These are phyloP conservation scores for Tetramorium parvispinum DNA, from an alignment of 1,140 invertebrate species.

Conservation along the genomic window DNA sequence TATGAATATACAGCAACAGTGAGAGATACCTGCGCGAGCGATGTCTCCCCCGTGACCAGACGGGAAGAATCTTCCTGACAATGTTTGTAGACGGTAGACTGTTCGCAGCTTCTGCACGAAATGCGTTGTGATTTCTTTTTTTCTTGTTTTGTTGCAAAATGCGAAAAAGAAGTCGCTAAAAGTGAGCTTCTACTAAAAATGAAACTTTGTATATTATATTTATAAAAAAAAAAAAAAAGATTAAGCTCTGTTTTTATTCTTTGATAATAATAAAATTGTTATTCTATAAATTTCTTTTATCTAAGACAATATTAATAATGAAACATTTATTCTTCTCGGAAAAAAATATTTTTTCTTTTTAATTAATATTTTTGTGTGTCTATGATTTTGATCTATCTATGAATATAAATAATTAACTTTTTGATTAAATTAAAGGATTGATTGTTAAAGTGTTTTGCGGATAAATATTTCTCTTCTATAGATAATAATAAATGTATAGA, in stretches of 20 bases:
- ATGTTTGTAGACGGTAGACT: constrained; percentile 45
- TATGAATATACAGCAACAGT: constrained; percentile 58
- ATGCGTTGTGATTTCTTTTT: constrained; percentile 32
- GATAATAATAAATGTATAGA: neutral
- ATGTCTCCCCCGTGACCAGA: constrained; percentile 53
- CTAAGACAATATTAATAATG: neutral
- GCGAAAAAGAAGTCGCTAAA: neutral
- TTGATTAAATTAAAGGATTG: neutral
- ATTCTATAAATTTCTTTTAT: neutral
- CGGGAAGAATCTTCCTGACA: constrained; percentile 44
- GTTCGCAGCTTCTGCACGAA: constrained; percentile 47
- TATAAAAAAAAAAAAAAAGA: neutral
- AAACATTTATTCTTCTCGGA: neutral
- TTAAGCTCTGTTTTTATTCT: neutral
- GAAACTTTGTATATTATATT: too few species aligned
- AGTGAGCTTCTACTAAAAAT: neutral
- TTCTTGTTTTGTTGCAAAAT: neutral
- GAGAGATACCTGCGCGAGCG: constrained; percentile 46
- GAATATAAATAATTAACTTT: neutral
- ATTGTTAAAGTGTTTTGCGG: neutral
- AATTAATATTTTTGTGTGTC: neutral
- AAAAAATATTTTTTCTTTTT: neutral
- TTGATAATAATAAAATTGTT: neutral
- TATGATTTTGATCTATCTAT: neutral
- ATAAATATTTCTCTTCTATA: neutral